These are phyloP conservation scores for Geotrypetes seraphini DNA, from an alignment of 2,797 vertebrate species.

Conservation along the genomic window DNA sequence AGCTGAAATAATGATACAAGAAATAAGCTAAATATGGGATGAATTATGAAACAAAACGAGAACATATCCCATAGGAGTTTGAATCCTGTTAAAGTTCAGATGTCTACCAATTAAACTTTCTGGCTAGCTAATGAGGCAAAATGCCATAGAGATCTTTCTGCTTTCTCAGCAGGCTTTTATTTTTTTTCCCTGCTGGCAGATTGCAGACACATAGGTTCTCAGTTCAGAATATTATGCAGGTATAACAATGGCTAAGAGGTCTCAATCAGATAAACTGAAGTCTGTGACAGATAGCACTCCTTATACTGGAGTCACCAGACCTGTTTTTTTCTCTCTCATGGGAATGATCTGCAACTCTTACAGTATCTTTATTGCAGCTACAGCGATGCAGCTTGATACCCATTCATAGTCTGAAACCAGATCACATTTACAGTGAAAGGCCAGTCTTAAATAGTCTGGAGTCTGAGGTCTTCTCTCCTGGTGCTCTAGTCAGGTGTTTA, in stretches of 20 bases:
- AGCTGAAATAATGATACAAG: not conserved
- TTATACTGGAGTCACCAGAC: constrained; percentile 64
- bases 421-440: constrained; percentile 69
- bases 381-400: constrained; percentile 49
- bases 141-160: constrained; percentile 27
- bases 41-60: constrained; percentile 22
- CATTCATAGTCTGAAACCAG: constrained; percentile 69
- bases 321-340: constrained; percentile 56
- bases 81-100: constrained; percentile 32
- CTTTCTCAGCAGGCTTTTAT: constrained; percentile 13
- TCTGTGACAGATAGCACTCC: constrained; percentile 63
- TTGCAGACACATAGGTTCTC: constrained; percentile 37
- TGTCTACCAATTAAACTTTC: constrained; percentile 29
- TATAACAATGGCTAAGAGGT: constrained; percentile 32
- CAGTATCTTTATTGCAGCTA: constrained; percentile 58
- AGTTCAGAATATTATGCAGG: constrained; percentile 34
- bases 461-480: constrained; percentile 61
- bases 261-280: constrained; percentile 59
- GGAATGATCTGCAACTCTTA: constrained; percentile 57
- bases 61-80: constrained; percentile 20
- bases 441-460: constrained; percentile 59
- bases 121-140: constrained; percentile 32
- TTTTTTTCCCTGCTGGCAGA: constrained; percentile 24
- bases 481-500: constrained; percentile 43
- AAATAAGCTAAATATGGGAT: constrained; percentile 14